A percentile compares a stretch with the other conserved stretches of the same genome.
These are phyloP conservation scores for Nomada ruficornis DNA, from an alignment of 2,888 invertebrate species.

Conservation along the genomic window DNA sequence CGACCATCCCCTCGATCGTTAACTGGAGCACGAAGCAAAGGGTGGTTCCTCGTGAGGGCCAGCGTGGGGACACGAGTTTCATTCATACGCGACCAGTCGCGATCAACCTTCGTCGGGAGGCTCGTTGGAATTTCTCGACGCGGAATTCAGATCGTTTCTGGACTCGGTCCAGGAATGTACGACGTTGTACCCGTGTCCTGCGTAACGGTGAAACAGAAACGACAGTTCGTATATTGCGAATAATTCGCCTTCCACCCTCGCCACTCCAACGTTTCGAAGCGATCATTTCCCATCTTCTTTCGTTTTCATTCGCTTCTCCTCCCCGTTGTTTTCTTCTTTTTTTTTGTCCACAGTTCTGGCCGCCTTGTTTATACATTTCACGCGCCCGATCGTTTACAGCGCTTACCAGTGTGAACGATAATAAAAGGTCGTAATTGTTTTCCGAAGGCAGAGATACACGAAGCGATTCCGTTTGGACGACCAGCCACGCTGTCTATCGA, in stretches of 20 bases:
- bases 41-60: constrained; percentile 68
- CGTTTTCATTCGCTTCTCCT: not conserved
- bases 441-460: not conserved
- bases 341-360: not conserved
- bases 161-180: constrained; percentile 71
- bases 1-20: constrained; percentile 70
- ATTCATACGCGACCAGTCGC: not conserved
- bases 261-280: too few species aligned
- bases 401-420: too few species aligned
- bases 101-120: constrained; percentile 12
- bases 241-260: too few species aligned
- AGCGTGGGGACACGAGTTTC: not conserved
- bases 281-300: not conserved
- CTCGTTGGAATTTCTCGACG: constrained; percentile 33
- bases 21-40: constrained; percentile 78
- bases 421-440: not conserved
- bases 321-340: not conserved
- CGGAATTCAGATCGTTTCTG: constrained; percentile 67
- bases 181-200: constrained; percentile 39
- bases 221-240: too few species aligned
- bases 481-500: not conserved
- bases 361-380: too few species aligned
- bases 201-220: constrained; percentile 63
- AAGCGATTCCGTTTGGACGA: constrained; percentile 12
- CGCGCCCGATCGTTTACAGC: too few species aligned